Base-by-base conservation (phyloP, 2,888 invertebrate genomes). In the Furcula furcula region DNA sequence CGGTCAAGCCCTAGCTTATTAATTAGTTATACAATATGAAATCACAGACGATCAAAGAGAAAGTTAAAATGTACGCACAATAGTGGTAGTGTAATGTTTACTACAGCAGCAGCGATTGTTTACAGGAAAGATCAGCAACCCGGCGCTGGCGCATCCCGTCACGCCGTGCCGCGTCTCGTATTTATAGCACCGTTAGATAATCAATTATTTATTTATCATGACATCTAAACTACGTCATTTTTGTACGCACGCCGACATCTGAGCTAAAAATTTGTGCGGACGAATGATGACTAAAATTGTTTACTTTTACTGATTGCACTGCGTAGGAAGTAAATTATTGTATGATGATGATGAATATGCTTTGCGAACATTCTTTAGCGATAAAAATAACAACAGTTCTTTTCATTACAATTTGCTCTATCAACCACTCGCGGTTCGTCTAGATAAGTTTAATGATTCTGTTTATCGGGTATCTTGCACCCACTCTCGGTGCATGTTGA, bases 81-180 rank as follows among this genome's bases (percentile, higher is more conserved):
- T 55, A 49, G 40, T 46, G 39, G 49, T 64, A 58, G 55, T 62
- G 53, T 59, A 61, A 60, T 76, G 73, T 78, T 79, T 78, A 76
- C 76, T 77, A 76, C 69, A 46, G 47, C 37, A 36, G 40, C 48
- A 46, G 44, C 47, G 45, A 53, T 55, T 77, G 76, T 80, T 78
- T 77, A 80, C 57, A 55, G 45, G 53, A 68, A 40, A 65, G 77
- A 76, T 74, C 76, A 73, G 69, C 73, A 71, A 76, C 74, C 75
- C 72, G 38, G 47, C 42, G 48, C 52, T 39, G 35, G 40, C 49
- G 55, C 47, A 42, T 50, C 43, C 37, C 55, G 57, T 36, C 50
- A 36, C 46, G 34, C 34, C 34, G 36, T 31, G n/a, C n/a, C n/a
- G 34, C 34, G 40, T 34, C 39, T 36, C 34, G 46, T 65, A 63